phyloP scores from a whole-genome alignment of 2,888 invertebrate genomes.

The Agapetus fuscipes region DNA sequence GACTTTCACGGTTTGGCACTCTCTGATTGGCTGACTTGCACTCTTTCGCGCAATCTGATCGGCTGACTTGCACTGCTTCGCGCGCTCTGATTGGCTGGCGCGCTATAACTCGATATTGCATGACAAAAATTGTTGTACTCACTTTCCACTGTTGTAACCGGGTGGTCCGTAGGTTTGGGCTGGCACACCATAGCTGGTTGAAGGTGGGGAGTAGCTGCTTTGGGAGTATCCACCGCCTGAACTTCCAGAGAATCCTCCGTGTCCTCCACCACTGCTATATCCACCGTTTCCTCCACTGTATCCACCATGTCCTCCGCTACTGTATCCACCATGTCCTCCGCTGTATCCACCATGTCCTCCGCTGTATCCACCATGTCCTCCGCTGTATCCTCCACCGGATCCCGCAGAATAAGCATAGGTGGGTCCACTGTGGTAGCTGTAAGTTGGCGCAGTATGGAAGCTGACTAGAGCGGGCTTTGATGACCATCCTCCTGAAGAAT shows the following conservation, averaged over 20 bases:
- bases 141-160: not conserved
- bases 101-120: no score
- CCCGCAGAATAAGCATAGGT: not conserved
- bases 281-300: not conserved
- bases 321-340: not conserved
- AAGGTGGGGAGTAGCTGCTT: slow-evolving; percentile 1
- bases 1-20: no score
- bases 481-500: slow-evolving; percentile 8
- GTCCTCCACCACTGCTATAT: not conserved
- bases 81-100: no score
- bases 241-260: no score
- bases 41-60: no score
- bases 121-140: no score
- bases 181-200: slow-evolving; percentile 5
- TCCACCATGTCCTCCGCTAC: not conserved
- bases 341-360: not conserved
- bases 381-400: not conserved
- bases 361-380: not conserved
- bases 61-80: no score
- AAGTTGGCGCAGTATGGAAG: slow-evolving; percentile 5
- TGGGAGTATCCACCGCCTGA: not conserved
- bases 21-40: no score
- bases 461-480: not conserved
- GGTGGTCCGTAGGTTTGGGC: slow-evolving; percentile 5
- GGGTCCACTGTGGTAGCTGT: slow-evolving; percentile 8